A percentile compares a stretch with the other conserved stretches of the same genome.
Conservation (phyloP, 37 sponge, comb jelly and placozoan genomes). For the Cliona cf. orientalis region DNA sequence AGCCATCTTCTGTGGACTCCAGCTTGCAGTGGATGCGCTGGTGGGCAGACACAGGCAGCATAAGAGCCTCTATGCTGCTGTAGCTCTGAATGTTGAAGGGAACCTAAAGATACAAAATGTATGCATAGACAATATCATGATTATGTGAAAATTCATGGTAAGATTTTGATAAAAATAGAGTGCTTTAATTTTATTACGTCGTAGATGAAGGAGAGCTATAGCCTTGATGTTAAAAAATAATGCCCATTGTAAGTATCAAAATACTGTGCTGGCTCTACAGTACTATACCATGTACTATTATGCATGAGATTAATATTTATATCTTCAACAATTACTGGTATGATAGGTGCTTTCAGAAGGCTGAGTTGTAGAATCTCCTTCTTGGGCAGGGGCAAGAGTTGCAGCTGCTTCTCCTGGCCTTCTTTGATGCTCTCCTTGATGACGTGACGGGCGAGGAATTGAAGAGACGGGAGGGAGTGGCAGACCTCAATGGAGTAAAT, state of each 20-base stretch:
- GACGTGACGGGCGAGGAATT: conserved; percentile 2
- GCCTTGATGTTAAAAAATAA: too few species aligned
- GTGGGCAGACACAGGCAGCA: conserved; percentile 20
- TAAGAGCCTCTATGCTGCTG: conserved; percentile 9
- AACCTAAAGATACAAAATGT: background rate
- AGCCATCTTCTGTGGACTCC: background rate
- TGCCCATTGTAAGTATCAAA: too few species aligned
- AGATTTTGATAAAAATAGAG: too few species aligned
- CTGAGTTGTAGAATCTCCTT: conserved; percentile 4
- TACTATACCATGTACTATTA: background rate
- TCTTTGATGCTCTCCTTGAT: background rate
- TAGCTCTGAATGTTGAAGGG: background rate
- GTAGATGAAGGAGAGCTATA: too few species aligned
- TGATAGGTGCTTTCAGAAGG: background rate
- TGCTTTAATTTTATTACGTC: too few species aligned
- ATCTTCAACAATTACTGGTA: conserved; percentile 6
- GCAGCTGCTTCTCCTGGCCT: background rate
- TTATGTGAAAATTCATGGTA: too few species aligned
- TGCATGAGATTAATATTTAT: background rate
- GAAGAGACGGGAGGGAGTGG: conserved; percentile 18
- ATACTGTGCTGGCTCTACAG: too few species aligned
- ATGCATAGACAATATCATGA: background rate
- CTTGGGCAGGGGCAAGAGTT: conserved; percentile 27
- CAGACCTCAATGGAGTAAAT: conserved; percentile 15
- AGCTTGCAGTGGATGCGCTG: conserved; percentile 46